Evolutionary conservation across 2,797 vertebrate genomes (phyloP).

Genomic region (Catharus ustulatus): DNA sequence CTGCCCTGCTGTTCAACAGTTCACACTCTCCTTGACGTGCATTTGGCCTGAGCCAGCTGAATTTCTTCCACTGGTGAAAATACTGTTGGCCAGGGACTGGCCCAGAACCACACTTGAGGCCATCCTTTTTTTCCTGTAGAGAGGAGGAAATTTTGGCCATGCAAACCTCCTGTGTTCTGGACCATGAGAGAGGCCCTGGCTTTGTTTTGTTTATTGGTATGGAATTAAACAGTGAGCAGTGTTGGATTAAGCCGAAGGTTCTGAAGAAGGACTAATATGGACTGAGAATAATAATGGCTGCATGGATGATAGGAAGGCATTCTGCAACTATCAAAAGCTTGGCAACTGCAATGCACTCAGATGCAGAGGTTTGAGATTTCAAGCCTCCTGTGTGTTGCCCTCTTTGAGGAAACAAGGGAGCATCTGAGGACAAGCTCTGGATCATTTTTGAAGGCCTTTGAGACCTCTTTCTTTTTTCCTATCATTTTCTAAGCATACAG

Average conservation of each 20-base stretch:
- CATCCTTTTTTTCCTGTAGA: neutral
- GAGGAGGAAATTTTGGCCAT: neutral
- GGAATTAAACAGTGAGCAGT: neutral
- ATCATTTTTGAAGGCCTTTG: constrained; percentile 1
- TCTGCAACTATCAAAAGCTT: neutral
- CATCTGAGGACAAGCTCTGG: constrained; percentile 1
- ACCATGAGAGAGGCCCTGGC: neutral
- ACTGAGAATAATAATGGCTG: neutral
- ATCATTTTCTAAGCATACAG: neutral
- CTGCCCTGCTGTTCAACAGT: neutral
- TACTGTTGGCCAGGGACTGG: neutral
- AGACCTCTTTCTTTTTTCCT: constrained; percentile 8
- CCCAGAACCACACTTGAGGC: neutral
- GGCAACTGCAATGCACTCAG: neutral
- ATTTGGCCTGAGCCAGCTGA: neutral
- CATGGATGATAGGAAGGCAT: neutral
- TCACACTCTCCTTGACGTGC: fast-evolving
- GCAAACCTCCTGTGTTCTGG: neutral
- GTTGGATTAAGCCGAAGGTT: neutral
- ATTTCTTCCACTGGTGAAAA: neutral
- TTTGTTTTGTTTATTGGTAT: neutral
- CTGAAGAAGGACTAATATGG: neutral
- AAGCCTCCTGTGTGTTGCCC: neutral
- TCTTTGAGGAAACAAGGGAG: neutral
- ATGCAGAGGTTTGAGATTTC: neutral